phyloP scores from a whole-genome alignment of 2,797 vertebrate genomes.

The Podarcis lilfordi region DNA sequence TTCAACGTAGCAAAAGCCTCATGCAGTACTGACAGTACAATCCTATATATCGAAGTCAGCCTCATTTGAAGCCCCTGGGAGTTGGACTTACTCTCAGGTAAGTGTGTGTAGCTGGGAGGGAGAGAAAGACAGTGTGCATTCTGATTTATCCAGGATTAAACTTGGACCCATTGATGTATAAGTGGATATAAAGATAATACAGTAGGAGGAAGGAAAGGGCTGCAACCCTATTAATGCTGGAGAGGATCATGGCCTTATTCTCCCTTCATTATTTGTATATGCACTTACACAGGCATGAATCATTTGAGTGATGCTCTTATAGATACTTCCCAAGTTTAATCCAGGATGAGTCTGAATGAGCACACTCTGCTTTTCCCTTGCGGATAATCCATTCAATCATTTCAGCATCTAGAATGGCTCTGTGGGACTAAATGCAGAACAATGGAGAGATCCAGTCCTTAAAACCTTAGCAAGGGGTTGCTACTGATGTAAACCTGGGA shows the following conservation, averaged over 20 bases:
- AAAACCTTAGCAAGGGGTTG: neutral
- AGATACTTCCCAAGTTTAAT: neutral
- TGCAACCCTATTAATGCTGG: too few species aligned
- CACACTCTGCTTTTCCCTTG: neutral
- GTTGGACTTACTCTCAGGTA: too few species aligned
- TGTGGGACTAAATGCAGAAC: neutral
- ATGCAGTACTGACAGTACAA: too few species aligned
- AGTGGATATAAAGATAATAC: too few species aligned
- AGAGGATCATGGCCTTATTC: neutral
- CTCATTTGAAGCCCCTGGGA: too few species aligned
- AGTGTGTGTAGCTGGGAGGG: too few species aligned
- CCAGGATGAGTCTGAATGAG: neutral
- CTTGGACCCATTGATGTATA: too few species aligned
- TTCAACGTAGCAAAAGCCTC: neutral
- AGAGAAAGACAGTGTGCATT: too few species aligned
- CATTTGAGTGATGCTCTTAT: neutral
- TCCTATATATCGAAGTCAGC: too few species aligned
- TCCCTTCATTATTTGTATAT: neutral
- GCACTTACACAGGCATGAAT: neutral
- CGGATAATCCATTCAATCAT: constrained; percentile 2
- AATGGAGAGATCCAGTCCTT: neutral
- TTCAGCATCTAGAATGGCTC: neutral
- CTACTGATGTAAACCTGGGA: neutral
- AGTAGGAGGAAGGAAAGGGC: too few species aligned
- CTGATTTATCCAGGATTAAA: too few species aligned